Percentiles rank a stretch among this genome's conserved stretches.
phyloP scores from a whole-genome alignment of 2,113 vertebrate species.

The Lota lota region DNA sequence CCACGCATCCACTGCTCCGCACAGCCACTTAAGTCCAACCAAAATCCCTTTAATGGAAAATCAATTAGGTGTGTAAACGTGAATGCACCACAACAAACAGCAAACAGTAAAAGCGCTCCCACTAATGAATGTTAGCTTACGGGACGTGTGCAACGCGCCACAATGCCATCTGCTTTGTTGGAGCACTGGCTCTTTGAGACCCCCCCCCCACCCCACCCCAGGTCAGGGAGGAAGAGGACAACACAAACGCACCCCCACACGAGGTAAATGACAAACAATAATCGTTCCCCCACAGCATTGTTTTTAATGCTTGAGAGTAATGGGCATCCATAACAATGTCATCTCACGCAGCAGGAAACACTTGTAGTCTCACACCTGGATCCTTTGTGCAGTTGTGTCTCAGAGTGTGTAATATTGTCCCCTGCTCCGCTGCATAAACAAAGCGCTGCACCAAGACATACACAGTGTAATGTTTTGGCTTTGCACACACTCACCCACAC shows the following conservation, averaged over 20 bases:
- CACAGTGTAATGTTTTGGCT: too few relatives aligned
- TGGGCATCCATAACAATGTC: constrained; percentile 11
- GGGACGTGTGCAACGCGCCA: not conserved
- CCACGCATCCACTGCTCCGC: constrained; percentile 19
- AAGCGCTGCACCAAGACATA: too few relatives aligned
- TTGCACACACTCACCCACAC: too few relatives aligned
- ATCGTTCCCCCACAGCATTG: too few relatives aligned
- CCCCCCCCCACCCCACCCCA: too few relatives aligned
- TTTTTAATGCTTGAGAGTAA: not conserved
- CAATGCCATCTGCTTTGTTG: constrained; percentile 59
- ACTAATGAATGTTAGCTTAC: not conserved
- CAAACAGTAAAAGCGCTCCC: not conserved
- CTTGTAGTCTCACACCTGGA: not conserved
- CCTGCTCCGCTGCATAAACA: too few relatives aligned
- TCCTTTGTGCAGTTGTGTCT: constrained; percentile 2
- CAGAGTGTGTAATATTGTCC: constrained; percentile 15
- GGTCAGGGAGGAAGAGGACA: too few relatives aligned
- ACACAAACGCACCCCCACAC: too few relatives aligned
- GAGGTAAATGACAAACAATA: too few relatives aligned
- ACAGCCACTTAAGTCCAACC: constrained; percentile 27
- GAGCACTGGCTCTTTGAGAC: constrained; percentile 40
- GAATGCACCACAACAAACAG: not conserved
- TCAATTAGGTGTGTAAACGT: constrained; percentile 32
- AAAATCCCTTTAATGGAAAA: constrained; percentile 40
- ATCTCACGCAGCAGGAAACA: constrained; percentile 12